phyloP scores from a whole-genome alignment of 2,113 vertebrate species.

The Cygnus buccinator region DNA sequence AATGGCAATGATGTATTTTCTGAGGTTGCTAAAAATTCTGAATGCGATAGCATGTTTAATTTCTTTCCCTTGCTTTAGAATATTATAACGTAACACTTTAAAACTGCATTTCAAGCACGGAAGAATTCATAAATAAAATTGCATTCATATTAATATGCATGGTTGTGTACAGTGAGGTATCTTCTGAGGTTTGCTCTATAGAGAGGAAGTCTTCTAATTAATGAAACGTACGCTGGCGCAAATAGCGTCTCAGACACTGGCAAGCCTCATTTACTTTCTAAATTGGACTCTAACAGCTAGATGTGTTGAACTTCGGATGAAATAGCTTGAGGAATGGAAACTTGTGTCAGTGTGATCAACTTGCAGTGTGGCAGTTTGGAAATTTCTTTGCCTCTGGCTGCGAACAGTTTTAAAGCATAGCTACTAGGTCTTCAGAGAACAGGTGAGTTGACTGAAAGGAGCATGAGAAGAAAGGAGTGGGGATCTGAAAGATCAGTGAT shows the following conservation, averaged over 20 bases:
- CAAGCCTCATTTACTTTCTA: background rate
- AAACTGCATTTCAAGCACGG: background rate
- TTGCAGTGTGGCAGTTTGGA: background rate
- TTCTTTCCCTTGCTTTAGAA: slow-evolving; percentile 7
- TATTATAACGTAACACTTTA: background rate
- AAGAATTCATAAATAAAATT: background rate
- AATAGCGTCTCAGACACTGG: background rate
- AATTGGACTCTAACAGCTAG: background rate
- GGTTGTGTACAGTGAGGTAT: background rate
- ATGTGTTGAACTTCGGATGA: background rate
- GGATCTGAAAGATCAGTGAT: background rate
- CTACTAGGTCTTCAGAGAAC: background rate
- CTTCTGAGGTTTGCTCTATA: background rate
- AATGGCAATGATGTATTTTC: background rate
- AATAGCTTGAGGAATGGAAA: background rate
- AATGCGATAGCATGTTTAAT: background rate
- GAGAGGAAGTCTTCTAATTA: background rate
- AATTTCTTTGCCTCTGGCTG: background rate
- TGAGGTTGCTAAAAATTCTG: background rate
- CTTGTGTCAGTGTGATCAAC: background rate
- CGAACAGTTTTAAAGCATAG: background rate
- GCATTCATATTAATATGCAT: background rate
- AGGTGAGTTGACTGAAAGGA: background rate
- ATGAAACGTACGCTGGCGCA: background rate
- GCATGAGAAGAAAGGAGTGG: background rate